Percentiles rank a stretch among this genome's conserved stretches.
Evolutionary conservation across 2,797 vertebrate genomes (phyloP).

Genomic region (Ciconia nigra): DNA sequence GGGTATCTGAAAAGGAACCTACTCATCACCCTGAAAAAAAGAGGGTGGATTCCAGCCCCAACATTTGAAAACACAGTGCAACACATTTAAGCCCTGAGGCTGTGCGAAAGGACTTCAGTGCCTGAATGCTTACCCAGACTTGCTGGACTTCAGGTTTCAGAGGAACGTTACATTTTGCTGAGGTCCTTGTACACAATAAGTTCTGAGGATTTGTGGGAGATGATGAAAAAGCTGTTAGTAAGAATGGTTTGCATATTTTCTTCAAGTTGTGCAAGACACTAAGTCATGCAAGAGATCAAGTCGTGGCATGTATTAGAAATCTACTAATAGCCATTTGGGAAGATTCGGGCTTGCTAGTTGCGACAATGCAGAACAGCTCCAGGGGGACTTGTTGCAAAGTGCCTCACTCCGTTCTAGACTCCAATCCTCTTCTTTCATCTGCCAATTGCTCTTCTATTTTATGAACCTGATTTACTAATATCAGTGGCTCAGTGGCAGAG

Average conservation of each 20-base stretch:
- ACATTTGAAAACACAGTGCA: background rate
- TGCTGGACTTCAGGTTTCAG: background rate
- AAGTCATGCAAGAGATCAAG: background rate
- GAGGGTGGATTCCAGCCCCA: background rate
- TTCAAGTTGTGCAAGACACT: background rate
- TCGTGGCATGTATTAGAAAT: background rate
- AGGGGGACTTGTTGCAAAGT: background rate
- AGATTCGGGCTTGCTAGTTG: background rate
- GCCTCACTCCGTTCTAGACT: background rate
- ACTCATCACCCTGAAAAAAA: background rate
- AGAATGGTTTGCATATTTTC: background rate
- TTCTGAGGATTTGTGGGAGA: background rate
- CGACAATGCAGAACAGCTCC: background rate
- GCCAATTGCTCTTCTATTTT: background rate
- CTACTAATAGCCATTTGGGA: background rate
- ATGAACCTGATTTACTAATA: background rate
- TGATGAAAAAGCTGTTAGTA: background rate
- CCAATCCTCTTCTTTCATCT: background rate
- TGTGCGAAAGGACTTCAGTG: background rate
- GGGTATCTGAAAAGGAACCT: background rate
- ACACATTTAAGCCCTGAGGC: background rate
- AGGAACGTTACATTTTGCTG: background rate
- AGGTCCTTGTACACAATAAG: background rate
- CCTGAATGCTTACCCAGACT: background rate
- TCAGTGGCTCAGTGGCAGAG: background rate